phyloP scores from a whole-genome alignment of 2,888 invertebrate genomes.

The Pocota personata region DNA sequence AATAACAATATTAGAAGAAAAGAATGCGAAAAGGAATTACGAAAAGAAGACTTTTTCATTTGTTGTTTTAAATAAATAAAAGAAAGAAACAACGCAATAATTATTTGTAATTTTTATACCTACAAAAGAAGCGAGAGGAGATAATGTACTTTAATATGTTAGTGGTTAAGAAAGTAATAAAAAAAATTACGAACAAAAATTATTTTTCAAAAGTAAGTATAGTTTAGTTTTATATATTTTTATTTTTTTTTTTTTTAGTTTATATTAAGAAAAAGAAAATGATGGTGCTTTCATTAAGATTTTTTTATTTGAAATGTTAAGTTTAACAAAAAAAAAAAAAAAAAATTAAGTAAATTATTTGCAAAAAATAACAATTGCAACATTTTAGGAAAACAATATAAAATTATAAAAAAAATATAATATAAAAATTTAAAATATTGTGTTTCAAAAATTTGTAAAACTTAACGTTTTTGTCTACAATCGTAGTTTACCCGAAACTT shows the following conservation, averaged over 20 bases:
- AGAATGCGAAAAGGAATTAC: conserved; percentile 67
- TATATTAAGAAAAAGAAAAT: conserved; percentile 38
- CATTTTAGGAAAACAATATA: conserved; percentile 1
- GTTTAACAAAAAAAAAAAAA: too few species aligned
- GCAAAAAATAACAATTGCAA: conserved; percentile 2
- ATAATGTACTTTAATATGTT: conserved; percentile 71
- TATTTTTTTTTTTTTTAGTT: conserved; percentile 30
- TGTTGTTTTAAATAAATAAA: conserved; percentile 24
- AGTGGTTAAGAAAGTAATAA: conserved; percentile 65
- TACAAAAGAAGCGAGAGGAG: conserved; percentile 68
- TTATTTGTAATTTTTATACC: conserved; percentile 53
- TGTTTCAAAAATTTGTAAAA: not conserved
- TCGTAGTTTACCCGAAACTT: not conserved
- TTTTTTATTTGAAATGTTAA: conserved; percentile 21
- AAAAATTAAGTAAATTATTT: conserved; percentile 4
- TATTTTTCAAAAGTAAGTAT: conserved; percentile 41
- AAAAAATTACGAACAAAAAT: conserved; percentile 61
- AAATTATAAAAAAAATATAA: not conserved
- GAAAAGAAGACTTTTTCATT: conserved; percentile 44
- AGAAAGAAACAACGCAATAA: conserved; percentile 55
- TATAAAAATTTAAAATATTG: not conserved
- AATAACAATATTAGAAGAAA: conserved; percentile 66
- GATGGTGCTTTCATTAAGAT: conserved; percentile 45
- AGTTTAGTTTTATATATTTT: conserved; percentile 30
- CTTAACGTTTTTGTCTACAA: not conserved